Percentiles rank a stretch among this genome's conserved stretches.
Conservation (phyloP, 2,113 vertebrate species). For the Todiramphus chloris region DNA sequence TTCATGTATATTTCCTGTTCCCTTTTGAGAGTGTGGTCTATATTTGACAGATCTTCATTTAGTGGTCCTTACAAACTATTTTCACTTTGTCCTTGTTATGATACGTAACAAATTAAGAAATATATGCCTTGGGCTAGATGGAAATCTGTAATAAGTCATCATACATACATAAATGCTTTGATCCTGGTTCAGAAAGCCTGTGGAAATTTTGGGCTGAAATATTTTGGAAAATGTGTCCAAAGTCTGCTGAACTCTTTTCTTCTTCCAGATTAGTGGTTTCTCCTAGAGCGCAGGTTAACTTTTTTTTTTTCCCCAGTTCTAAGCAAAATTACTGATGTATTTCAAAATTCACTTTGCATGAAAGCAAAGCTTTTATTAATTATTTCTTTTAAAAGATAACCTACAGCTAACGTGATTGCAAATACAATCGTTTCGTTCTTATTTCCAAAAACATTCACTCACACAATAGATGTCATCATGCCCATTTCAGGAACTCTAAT, state of each 20-base stretch:
- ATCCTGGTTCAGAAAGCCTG: neutral
- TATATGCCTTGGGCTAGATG: constrained; percentile 14
- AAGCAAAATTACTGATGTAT: neutral
- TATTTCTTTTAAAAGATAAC: neutral
- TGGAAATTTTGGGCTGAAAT: constrained; percentile 14
- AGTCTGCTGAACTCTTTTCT: constrained; percentile 19
- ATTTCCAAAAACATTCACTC: neutral
- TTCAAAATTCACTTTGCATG: neutral
- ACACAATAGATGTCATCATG: neutral
- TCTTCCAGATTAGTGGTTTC: constrained; percentile 29
- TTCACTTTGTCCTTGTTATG: constrained; percentile 37
- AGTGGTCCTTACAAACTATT: neutral
- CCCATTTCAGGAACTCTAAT: neutral
- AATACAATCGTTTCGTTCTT: neutral
- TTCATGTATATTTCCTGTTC: neutral
- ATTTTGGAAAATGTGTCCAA: constrained; percentile 3
- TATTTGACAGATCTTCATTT: neutral
- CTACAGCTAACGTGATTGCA: neutral
- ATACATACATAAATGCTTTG: neutral
- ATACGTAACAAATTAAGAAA: constrained; percentile 11
- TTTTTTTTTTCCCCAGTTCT: neutral
- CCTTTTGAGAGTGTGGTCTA: neutral
- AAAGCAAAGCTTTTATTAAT: neutral
- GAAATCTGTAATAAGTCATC: constrained; percentile 18
- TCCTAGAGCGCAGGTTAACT: neutral